These are phyloP conservation scores for Netelia fuscicornis DNA, from an alignment of 2,888 invertebrate genomes.

Conservation along the genomic window DNA sequence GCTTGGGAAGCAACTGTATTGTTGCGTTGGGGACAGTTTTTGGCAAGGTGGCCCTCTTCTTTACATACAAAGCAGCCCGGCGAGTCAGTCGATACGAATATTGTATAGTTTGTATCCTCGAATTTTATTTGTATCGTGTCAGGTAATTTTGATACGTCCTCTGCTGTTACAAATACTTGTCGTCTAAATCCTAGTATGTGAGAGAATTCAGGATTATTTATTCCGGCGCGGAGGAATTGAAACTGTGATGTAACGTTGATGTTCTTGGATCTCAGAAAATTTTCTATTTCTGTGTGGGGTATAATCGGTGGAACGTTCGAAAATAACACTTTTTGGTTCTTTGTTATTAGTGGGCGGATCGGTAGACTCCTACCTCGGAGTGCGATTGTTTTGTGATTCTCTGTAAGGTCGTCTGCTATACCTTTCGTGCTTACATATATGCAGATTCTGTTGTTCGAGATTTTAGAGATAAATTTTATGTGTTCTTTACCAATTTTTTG, in stretches of 20 bases:
- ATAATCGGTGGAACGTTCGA: conserved; percentile 53
- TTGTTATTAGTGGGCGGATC: conserved; percentile 69
- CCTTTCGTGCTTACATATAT: conserved; percentile 36
- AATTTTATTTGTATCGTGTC: conserved; percentile 26
- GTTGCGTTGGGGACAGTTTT: conserved; percentile 3
- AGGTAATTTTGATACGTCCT: conserved; percentile 22
- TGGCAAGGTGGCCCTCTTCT: conserved; percentile 49
- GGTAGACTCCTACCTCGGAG: conserved; percentile 47
- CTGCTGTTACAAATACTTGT: conserved; percentile 41
- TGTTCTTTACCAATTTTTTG: conserved; percentile 22
- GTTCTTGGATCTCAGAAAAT: background rate
- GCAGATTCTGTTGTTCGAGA: conserved; percentile 47
- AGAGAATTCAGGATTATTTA: conserved; percentile 8
- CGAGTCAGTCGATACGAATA: conserved; percentile 21
- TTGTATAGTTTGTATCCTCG: conserved; percentile 27
- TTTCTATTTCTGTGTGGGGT: conserved; percentile 13
- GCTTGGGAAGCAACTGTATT: background rate
- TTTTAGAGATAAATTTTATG: conserved; percentile 31
- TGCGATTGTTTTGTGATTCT: conserved; percentile 58
- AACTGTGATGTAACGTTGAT: conserved; percentile 3
- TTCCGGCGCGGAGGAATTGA: conserved; percentile 3
- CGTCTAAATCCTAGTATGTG: conserved; percentile 39
- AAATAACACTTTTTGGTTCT: conserved; percentile 35
- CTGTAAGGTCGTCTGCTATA: conserved; percentile 31
- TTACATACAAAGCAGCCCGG: conserved; percentile 40